These are phyloP conservation scores for Columbina picui DNA, from an alignment of 2,113 vertebrate genomes.

Conservation along the genomic window DNA sequence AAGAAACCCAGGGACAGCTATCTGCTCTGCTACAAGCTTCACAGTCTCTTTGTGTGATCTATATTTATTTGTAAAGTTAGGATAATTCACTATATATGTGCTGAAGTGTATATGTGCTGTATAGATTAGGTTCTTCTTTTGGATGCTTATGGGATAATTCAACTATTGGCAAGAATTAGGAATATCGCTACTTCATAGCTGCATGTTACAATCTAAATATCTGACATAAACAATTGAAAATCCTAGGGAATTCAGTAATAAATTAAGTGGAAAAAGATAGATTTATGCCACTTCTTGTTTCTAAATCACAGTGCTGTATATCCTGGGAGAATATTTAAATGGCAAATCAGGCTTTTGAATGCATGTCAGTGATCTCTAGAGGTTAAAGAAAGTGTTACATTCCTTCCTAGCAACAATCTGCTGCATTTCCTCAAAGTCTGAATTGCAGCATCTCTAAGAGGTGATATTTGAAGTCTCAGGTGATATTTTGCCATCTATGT, in stretches of 20 bases:
- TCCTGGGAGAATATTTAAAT: not conserved
- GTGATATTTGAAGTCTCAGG: constrained; percentile 12
- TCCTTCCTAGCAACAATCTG: not conserved
- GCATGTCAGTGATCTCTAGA: not conserved
- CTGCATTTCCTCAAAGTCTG: not conserved
- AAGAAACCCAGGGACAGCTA: constrained; percentile 37
- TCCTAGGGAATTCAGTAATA: not conserved
- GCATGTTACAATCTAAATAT: not conserved
- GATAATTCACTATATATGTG: not conserved
- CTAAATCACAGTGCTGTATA: not conserved
- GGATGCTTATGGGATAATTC: not conserved
- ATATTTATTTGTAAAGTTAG: not conserved
- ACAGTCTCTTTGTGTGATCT: not conserved
- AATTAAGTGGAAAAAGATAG: not conserved
- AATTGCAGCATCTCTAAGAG: not conserved
- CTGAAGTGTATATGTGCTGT: not conserved
- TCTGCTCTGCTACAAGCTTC: not conserved
- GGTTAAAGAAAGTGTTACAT: not conserved
- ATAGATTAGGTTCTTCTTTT: not conserved
- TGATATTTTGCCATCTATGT: not conserved
- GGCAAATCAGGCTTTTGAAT: not conserved
- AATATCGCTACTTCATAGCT: not conserved
- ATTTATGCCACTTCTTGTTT: not conserved
- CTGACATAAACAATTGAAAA: constrained; percentile 8
- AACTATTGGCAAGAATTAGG: not conserved